Evolutionary conservation across 2,888 invertebrate genomes (phyloP).

Genomic region (Uropetala carovei): DNA sequence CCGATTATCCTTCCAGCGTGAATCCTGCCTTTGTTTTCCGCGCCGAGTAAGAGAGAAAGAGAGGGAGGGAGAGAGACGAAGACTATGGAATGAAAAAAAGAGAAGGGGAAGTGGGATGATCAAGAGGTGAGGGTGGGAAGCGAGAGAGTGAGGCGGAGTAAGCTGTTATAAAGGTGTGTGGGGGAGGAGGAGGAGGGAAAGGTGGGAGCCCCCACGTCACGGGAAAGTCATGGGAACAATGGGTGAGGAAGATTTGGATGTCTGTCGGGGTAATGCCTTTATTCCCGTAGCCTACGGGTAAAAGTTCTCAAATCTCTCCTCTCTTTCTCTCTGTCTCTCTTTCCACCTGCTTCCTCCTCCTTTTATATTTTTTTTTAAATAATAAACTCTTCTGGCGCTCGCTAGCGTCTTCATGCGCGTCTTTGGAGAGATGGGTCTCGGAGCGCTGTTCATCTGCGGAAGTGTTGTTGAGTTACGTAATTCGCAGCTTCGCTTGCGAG

Average conservation of each 20-base stretch:
- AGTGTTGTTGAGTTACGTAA: not conserved
- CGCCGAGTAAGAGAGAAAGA: not conserved
- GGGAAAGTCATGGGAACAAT: constrained; percentile 1
- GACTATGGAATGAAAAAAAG: not conserved
- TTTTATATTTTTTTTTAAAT: not conserved
- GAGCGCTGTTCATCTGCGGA: constrained; percentile 1
- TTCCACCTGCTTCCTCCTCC: not conserved
- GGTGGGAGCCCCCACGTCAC: not conserved
- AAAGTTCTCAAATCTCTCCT: not conserved
- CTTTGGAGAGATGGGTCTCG: not conserved
- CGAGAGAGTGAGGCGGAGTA: not conserved
- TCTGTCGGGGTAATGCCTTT: not conserved
- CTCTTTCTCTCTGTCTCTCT: too few species aligned
- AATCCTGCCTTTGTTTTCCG: constrained; percentile 17
- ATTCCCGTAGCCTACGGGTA: constrained; percentile 12
- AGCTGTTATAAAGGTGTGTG: not conserved
- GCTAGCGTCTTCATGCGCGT: not conserved
- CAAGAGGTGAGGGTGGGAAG: not conserved
- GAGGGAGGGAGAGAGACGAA: too few species aligned
- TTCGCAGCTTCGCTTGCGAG: not conserved
- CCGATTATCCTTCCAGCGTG: not conserved
- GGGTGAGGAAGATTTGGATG: not conserved
- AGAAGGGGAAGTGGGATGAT: not conserved
- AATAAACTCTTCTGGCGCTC: not conserved
- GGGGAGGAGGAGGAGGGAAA: not conserved